phyloP scores from a whole-genome alignment of 2,888 invertebrate genomes.

The Pyrochroa serraticornis region DNA sequence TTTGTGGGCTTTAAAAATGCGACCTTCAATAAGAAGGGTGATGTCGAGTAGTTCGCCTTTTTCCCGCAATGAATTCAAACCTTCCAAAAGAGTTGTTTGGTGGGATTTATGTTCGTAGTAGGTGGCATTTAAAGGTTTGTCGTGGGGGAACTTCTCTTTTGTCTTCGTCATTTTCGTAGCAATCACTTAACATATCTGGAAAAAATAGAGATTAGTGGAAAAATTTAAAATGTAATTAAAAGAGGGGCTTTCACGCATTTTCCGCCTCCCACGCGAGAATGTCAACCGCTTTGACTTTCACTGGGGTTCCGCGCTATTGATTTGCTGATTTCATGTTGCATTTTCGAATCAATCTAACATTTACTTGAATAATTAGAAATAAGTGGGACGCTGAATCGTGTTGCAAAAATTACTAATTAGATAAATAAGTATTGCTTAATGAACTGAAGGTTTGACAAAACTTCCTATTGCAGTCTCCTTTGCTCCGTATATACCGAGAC shows the following conservation, averaged over 20 bases:
- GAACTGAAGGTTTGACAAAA: too few relatives aligned
- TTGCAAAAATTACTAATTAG: too few relatives aligned
- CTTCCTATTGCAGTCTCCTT: too few relatives aligned
- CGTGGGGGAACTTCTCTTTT: slow-evolving; percentile 52
- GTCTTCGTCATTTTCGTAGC: slow-evolving; percentile 51
- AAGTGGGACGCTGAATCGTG: slow-evolving; percentile 6
- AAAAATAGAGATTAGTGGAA: background rate
- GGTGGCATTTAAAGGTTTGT: slow-evolving; percentile 57
- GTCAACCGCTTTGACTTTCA: too few relatives aligned
- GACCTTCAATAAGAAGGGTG: slow-evolving; percentile 69
- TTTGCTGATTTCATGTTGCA: too few relatives aligned
- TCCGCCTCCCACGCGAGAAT: too few relatives aligned
- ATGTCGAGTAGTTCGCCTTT: slow-evolving; percentile 70
- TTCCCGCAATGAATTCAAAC: slow-evolving; percentile 66
- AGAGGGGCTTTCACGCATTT: too few relatives aligned
- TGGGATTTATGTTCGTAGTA: slow-evolving; percentile 65
- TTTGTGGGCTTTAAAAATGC: slow-evolving; percentile 70
- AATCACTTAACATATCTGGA: slow-evolving; percentile 18
- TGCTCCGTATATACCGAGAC: too few relatives aligned
- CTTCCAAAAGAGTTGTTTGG: slow-evolving; percentile 63
- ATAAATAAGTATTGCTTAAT: too few relatives aligned
- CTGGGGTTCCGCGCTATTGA: too few relatives aligned
- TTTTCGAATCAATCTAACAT: slow-evolving; percentile 6
- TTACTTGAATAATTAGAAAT: slow-evolving; percentile 10
- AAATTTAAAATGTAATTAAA: background rate